These are phyloP conservation scores for Corella eumyota DNA, from an alignment of 23 tunicate genomes.

Conservation along the genomic window DNA sequence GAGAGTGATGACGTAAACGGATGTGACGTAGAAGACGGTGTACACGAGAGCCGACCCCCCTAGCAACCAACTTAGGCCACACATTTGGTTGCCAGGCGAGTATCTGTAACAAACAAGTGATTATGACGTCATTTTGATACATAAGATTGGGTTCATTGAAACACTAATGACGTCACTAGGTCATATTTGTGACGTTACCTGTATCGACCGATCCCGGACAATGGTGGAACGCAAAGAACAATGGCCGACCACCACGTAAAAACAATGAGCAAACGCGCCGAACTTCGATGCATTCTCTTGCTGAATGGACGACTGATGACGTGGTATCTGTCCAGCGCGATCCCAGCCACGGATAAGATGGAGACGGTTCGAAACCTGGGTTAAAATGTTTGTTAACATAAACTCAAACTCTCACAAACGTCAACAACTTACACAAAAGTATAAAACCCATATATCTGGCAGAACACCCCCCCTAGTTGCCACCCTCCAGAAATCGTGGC, in stretches of 20 bases:
- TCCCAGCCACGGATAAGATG: constrained; percentile 59
- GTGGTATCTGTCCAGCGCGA: constrained; percentile 75
- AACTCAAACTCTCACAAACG: constrained; percentile 29
- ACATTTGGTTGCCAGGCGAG: constrained; percentile 36
- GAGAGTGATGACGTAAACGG: constrained; percentile 32
- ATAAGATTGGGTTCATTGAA: no score
- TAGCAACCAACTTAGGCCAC: constrained; percentile 39
- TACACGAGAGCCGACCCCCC: constrained; percentile 42
- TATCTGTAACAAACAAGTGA: constrained; percentile 44
- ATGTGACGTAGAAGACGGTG: constrained; percentile 46
- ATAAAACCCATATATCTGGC: constrained; percentile 50
- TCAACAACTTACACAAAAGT: constrained; percentile 53
- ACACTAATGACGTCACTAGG: no score
- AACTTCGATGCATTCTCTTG: constrained; percentile 24
- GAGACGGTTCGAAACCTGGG: constrained; percentile 66
- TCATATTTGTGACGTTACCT: constrained; percentile 18
- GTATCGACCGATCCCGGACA: constrained; percentile 50
- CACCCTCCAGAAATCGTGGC: constrained; percentile 34
- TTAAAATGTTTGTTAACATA: neutral
- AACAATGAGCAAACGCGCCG: constrained; percentile 26
- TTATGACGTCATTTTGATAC: no score
- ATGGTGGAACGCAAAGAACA: constrained; percentile 39
- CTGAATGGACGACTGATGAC: constrained; percentile 73
- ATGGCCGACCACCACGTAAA: constrained; percentile 56
- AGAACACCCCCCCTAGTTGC: constrained; percentile 42